Evolutionary conservation across 1,140 invertebrate species (phyloP), one percentile per base, ranked within the genome.

Genomic region (Drosophila trapezifrons): DNA sequence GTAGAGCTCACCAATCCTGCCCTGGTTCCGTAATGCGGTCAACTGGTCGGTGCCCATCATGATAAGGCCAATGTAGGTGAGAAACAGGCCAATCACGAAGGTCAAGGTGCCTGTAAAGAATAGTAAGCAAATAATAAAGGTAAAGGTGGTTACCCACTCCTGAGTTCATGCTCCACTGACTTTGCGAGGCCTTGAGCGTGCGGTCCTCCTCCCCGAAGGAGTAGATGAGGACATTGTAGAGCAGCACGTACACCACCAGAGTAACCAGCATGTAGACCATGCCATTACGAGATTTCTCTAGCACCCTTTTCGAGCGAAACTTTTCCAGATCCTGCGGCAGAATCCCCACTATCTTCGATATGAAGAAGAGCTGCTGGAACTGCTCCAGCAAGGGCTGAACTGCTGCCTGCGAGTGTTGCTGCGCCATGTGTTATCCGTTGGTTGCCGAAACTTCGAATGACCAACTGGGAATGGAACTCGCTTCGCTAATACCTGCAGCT

Each of bases 31-130:
- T 7, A 92, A 22, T 0, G 79, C 80, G 0, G 77, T 79, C 6
- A 91, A 38, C 46, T 92, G 84, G 80, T 92, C 91, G 7, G 90
- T 85, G 18, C 58, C 64, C 91, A 92, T 92, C 90, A 92, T 92
- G n/a, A 90, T 77, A 3, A 92, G 72, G 8, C 87, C 90, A 51
- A 92, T 89, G 42, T 92, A 92, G 18, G 89, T 91, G 35, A 92
- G 57, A 58, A 92, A 91, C 6, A 92, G 20, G 6, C 91, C 91
- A 87, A 92, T 92, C 3, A 92, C 90, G 54, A 90, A 91, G 25
- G 91, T 92, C 40, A 92, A 73, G 54, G 91, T 92, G 51, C 90
- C 91, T 92, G 18, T 29, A 47, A 42, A 29, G 2, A 25, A 46
- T n/a, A 9, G 13, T 2, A 69, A 56, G n/a, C 29, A 43, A 12